Evolutionary conservation across 2,888 invertebrate genomes (phyloP), one percentile per base, ranked within the genome.

Genomic region (Bombylius discolor): DNA sequence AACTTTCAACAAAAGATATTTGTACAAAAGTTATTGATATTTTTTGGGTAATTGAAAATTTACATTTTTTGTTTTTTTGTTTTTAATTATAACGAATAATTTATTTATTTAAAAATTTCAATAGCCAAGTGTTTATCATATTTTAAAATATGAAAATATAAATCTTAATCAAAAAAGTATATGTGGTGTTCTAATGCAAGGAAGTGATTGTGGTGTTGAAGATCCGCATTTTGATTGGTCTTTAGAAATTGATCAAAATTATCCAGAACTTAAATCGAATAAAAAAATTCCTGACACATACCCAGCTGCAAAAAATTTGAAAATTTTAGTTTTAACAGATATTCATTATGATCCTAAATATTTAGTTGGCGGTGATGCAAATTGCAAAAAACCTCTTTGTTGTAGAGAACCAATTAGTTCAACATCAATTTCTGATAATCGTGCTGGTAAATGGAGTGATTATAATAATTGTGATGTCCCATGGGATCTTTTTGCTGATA

Each of bases 361-460:
- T 67, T 76, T 78, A 61, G 78, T 81, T 0, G 81, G 80, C 36
- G 80, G 84, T 1, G 81, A 83, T 51, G 83, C 87, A 0, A 75
- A 79, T 5, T 93, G 93, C 67, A 79, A 77, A 0, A 84, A 86
- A 62, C 87, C 89, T 3, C 75, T 85, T 5, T 94, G 93, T 67
- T 94, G 93, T 67, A 79, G 87, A 1, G 49, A 64, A n/a, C 56
- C 58, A 11, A 46, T 45, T 32, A 14, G 14, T 5, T 64, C 64
- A 50, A 56, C 59, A 4, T 51, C 39, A 0, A 49, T 60, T 3
- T 59, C 65, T 53, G 64, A 65, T n/a, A 66, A 66, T 0, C 59
- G 58, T 6, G 89, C 91, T 0, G 89, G 90, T 0, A 81, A 76
- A 63, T 92, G 89, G 89, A 91, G 91, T 4, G 87, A 88, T 67